Evolutionary conservation across 2,888 invertebrate species (phyloP).

Genomic region (Apotomis turbidana): DNA sequence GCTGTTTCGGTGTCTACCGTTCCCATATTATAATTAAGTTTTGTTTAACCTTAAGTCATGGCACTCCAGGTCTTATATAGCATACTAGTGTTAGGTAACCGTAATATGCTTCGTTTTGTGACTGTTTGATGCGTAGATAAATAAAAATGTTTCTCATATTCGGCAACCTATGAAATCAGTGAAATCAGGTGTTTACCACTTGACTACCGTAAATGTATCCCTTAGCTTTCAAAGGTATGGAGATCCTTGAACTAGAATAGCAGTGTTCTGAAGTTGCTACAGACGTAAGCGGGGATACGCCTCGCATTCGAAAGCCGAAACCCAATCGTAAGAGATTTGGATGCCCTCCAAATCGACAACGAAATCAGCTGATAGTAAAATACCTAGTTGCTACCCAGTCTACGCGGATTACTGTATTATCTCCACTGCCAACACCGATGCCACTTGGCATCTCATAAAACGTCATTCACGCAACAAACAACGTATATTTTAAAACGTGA

Average conservation of each 20-base stretch:
- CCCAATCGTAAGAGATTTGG: constrained; percentile 36
- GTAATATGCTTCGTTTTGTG: too few species aligned
- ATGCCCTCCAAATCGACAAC: constrained; percentile 36
- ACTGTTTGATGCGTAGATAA: too few species aligned
- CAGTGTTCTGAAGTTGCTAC: constrained; percentile 1
- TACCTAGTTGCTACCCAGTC: constrained; percentile 41
- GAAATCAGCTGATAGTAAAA: constrained; percentile 44
- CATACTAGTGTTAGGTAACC: too few species aligned
- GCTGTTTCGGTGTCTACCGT: too few species aligned
- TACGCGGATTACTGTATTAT: constrained; percentile 45
- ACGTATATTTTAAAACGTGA: constrained; percentile 55
- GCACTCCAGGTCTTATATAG: too few species aligned
- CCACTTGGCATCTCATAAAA: constrained; percentile 61
- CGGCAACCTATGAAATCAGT: too few species aligned
- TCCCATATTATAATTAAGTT: too few species aligned
- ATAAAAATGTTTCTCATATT: too few species aligned
- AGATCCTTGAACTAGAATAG: background rate
- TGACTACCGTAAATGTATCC: background rate
- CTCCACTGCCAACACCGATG: constrained; percentile 55
- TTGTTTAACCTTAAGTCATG: too few species aligned
- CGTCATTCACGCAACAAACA: constrained; percentile 57
- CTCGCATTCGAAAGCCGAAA: constrained; percentile 21
- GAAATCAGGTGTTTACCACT: too few species aligned
- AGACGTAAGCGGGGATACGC: constrained; percentile 11
- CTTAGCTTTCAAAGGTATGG: background rate